Evolutionary conservation across 2,113 vertebrate genomes (phyloP).

Genomic region (Heterotis niloticus): DNA sequence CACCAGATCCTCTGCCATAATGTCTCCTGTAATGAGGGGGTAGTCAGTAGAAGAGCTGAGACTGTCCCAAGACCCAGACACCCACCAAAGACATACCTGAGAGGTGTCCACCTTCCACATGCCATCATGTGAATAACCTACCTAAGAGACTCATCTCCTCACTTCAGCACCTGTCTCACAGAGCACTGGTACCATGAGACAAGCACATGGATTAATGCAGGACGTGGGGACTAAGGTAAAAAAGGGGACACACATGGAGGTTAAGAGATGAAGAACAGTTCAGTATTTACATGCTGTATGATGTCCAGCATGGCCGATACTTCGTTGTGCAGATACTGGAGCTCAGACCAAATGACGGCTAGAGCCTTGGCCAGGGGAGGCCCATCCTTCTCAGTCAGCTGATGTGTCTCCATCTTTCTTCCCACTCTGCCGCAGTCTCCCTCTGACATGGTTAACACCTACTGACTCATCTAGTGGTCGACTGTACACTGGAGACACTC

Average conservation of each 20-base stretch:
- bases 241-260: background rate
- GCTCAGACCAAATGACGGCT: constrained; percentile 43
- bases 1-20: too few species aligned
- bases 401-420: constrained; percentile 29
- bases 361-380: constrained; percentile 32
- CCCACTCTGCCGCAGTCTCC: background rate
- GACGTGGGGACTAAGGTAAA: too few species aligned
- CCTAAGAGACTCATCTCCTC: too few species aligned
- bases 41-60: background rate
- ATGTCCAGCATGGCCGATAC: constrained; percentile 31
- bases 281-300: constrained; percentile 42
- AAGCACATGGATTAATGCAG: too few species aligned
- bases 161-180: too few species aligned
- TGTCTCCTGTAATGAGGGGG: background rate
- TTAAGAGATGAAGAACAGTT: background rate
- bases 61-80: too few species aligned
- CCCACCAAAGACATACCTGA: too few species aligned
- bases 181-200: too few species aligned
- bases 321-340: constrained; percentile 41
- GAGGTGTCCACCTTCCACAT: too few species aligned
- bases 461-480: too few species aligned
- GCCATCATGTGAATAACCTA: too few species aligned
- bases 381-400: constrained; percentile 10
- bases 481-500: too few species aligned
- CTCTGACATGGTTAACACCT: background rate